Conservation (phyloP, 2,888 invertebrate species). For the Resseliella maxima region DNA sequence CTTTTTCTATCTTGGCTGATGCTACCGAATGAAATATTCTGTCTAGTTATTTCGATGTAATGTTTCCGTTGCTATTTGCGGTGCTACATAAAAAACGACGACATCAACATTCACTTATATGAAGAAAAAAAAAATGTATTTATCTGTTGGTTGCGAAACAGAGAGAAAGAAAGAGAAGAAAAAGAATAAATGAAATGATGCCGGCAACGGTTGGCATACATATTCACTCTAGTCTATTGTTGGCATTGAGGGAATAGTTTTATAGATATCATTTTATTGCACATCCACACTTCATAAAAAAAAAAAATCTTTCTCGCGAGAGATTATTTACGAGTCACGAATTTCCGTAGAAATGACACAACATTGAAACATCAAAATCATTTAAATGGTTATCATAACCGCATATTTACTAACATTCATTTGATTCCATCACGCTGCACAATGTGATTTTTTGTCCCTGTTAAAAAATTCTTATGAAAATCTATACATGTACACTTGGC, state of each 20-base stretch:
- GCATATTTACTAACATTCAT: conserved; percentile 8
- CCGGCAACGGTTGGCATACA: conserved; percentile 19
- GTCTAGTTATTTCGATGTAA: conserved; percentile 20
- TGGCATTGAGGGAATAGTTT: conserved; percentile 23
- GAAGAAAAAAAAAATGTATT: not conserved
- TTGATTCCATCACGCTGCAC: not conserved
- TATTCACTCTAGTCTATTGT: not conserved
- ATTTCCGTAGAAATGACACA: not conserved
- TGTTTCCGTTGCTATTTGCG: conserved; percentile 29
- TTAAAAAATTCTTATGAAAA: not conserved
- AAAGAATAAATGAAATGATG: not conserved
- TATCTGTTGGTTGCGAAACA: not conserved
- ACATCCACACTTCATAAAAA: conserved; percentile 20
- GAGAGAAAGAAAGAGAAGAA: not conserved
- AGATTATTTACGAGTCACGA: conserved; percentile 33
- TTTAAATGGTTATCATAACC: not conserved
- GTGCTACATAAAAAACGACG: not conserved
- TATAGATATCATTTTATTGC: conserved; percentile 42
- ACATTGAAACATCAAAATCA: not conserved
- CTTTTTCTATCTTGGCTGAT: not conserved
- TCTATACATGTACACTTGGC: not conserved
- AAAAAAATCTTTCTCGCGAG: not conserved
- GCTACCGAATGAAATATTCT: conserved; percentile 24
- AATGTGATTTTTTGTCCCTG: not conserved
- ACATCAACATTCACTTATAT: conserved; percentile 21